Percentiles rank a stretch among this genome's conserved stretches.
Evolutionary conservation across 1,140 invertebrate species (phyloP).

Genomic region (Cyrtorhinus lividipennis): DNA sequence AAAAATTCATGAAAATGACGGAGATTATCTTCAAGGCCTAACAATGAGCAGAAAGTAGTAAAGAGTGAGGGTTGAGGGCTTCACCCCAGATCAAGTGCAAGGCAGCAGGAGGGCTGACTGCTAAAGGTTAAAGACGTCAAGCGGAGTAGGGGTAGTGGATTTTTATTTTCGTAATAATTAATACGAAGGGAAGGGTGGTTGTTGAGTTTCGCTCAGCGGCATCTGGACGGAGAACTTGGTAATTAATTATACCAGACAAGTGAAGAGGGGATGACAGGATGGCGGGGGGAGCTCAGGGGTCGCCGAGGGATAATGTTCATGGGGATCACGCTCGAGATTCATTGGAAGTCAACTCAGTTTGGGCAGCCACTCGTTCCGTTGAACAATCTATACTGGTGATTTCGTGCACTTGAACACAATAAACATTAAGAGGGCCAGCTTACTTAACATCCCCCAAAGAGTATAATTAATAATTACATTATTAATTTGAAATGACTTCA

Average conservation of each 20-base stretch:
- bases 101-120: background rate
- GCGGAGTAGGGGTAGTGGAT: no score
- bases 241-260: conserved; percentile 7
- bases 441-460: no score
- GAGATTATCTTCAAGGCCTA: background rate
- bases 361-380: no score
- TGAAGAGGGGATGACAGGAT: conserved; percentile 1
- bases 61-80: background rate
- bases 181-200: background rate
- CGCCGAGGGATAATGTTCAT: no score
- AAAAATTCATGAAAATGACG: background rate
- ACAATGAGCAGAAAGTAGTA: background rate
- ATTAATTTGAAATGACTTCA: no score
- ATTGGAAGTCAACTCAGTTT: no score
- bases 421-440: no score
- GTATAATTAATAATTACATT: no score
- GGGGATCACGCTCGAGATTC: no score
- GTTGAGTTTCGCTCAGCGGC: conserved; percentile 3
- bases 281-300: background rate
- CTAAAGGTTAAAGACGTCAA: background rate
- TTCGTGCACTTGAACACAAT: no score
- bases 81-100: background rate
- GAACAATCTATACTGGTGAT: no score
- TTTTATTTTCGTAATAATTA: conserved; percentile 6
- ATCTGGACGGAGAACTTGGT: conserved; percentile 6